Evolutionary conservation across 92 coral and sea anemone species (phyloP).

Genomic region (Porites rus): DNA sequence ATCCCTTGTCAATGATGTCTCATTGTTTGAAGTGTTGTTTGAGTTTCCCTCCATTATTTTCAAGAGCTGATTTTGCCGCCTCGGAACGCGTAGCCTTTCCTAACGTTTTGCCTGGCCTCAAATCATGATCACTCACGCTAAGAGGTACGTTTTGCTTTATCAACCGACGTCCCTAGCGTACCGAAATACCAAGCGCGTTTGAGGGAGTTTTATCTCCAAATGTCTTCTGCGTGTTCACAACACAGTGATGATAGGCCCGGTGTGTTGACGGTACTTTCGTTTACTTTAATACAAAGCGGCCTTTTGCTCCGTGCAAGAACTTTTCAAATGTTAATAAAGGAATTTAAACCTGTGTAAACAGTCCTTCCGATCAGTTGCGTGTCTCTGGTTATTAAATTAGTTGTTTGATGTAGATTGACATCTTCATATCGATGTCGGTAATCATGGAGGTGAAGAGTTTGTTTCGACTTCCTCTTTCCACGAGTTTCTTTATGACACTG

Average conservation of each 20-base stretch:
- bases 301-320: constrained; percentile 23
- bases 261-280: constrained; percentile 16
- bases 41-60: constrained; percentile 30
- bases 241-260: constrained; percentile 10
- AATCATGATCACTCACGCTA: constrained; percentile 6
- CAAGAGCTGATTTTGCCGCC: not conserved
- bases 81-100: not conserved
- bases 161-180: not conserved
- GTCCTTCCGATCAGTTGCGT: constrained; percentile 21
- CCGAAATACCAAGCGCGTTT: not conserved
- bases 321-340: constrained; percentile 34
- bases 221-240: constrained; percentile 15
- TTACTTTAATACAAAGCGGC: constrained; percentile 32
- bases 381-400: constrained; percentile 39
- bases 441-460: constrained; percentile 35
- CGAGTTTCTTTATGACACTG: not conserved
- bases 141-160: constrained; percentile 1
- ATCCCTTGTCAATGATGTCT: not conserved
- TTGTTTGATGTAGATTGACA: constrained; percentile 22
- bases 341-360: constrained; percentile 35
- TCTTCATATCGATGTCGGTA: constrained; percentile 25
- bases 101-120: not conserved
- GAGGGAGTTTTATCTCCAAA: constrained; percentile 17
- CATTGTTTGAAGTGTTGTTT: constrained; percentile 15
- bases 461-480: constrained; percentile 26